These are phyloP conservation scores for Trichoplusia ni DNA, from an alignment of 1,140 invertebrate species.

Conservation along the genomic window DNA sequence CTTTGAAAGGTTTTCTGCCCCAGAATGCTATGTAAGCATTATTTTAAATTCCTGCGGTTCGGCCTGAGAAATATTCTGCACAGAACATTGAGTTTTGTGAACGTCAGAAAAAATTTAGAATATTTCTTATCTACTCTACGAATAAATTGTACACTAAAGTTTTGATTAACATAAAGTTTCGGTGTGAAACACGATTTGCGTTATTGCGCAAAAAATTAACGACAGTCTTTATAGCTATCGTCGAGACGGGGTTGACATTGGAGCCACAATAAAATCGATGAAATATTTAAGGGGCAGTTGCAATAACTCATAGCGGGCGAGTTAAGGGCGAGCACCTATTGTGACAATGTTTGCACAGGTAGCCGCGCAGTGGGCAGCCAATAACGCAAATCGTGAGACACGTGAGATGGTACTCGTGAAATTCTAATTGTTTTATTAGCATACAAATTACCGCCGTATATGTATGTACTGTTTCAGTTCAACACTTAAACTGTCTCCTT, in stretches of 20 bases:
- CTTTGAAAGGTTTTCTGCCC: too few relatives aligned
- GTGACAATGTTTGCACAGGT: slow-evolving; percentile 70
- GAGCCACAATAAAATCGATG: slow-evolving; percentile 81
- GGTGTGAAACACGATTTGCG: slow-evolving; percentile 53
- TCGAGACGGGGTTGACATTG: slow-evolving; percentile 76
- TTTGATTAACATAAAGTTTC: slow-evolving; percentile 35
- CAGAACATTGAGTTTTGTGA: too few relatives aligned
- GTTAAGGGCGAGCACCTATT: slow-evolving; percentile 50
- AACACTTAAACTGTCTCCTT: too few relatives aligned
- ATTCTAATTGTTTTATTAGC: slow-evolving; percentile 38
- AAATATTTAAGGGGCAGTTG: slow-evolving; percentile 73
- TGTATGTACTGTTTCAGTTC: slow-evolving; percentile 4
- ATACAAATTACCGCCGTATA: slow-evolving; percentile 28
- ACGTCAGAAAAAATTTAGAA: background rate
- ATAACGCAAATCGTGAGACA: slow-evolving; percentile 22
- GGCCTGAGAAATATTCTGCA: too few relatives aligned
- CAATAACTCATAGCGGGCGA: slow-evolving; percentile 66
- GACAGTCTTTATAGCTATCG: slow-evolving; percentile 65
- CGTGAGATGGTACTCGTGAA: slow-evolving; percentile 32
- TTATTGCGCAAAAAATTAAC: slow-evolving; percentile 65
- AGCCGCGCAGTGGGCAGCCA: slow-evolving; percentile 52
- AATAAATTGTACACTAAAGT: slow-evolving; percentile 11
- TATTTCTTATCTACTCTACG: background rate
- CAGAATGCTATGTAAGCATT: too few relatives aligned
- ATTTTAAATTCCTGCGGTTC: too few relatives aligned